Base-by-base conservation (phyloP, 2,113 vertebrate genomes). In the Laticauda colubrina region DNA sequence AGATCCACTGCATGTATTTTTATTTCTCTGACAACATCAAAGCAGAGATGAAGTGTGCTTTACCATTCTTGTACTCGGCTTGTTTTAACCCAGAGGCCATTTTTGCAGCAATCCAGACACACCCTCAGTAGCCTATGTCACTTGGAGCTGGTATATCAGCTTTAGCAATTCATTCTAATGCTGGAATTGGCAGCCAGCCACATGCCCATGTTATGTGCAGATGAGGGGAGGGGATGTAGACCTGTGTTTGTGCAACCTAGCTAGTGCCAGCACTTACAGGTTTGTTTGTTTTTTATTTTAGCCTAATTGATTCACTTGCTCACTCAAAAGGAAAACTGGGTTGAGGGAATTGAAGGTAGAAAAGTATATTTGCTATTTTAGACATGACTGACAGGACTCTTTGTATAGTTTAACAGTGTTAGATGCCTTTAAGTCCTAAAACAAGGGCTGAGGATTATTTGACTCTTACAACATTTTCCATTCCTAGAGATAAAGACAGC, bases 71-170 rank as follows among this genome's bases (percentile, higher is more conserved):
- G n/a, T 54, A 34, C 23, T 93, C 45, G 26, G 26, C n/a, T 61
- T 87, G 92, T 93, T 90, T 93, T 93, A 87, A 43, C n/a, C 69
- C 45, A 90, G 48, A 61, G 89, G 29, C 45, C 55, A 59, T 89
- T 85, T 39, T 51, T 59, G 69, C 53, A 39, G 24, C 59, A 56
- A 85, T 86, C 69, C 75, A 5, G 43, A 29, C 39, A 90, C 92
- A 92, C 61, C 61, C 87, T 88, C 34, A 89, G 69, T 26, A 48
- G 8, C 48, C 23, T 81, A 10, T 90, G 29, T 90, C 89, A 90
- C 57, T 57, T 93, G 81, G 18, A 61, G 64, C 29, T 54, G 23
- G 89, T 43, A 29, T 43, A 57, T 24, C 92, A 90, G 89, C 89
- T 90, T n/a, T 64, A 93, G 75, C 81, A 93, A 86, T 86, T 57